Evolutionary conservation across 1,140 invertebrate species (phyloP), one percentile per base, ranked within the genome.

Genomic region (Vanessa atalanta): DNA sequence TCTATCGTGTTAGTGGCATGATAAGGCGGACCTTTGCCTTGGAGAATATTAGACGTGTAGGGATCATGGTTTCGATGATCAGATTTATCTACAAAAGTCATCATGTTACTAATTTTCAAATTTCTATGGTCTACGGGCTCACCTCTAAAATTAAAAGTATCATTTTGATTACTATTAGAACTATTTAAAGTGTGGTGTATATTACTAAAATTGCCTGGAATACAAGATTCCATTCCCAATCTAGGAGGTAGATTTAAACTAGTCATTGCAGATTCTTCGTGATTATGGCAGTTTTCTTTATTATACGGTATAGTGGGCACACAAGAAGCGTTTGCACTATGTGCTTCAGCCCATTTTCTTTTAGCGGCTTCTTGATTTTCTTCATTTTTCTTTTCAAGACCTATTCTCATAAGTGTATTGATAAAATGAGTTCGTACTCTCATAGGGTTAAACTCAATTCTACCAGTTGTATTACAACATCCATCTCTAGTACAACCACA

Each of bases 401-500:
- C 97, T 72, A 99, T 88, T 68, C 98, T 95, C 98, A 99, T 99
- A 12, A 99, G 93, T 0, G 98, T 99, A 84, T 99, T 98, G 77
- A 99, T 98, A 83, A 99, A 99, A 92, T 99, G 98, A n/a, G 98
- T 99, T 65, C 98, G 95, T 3, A 99, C 98, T 69, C 98, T 95
- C 43, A 98, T 95, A 0, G 98, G 98, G 92, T 99, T 99, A 83
- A 99, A 99, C 89, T 99, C 98, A 73, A 99, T 97, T 70, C 99
- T 94, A 9, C 99, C 99, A 65, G 96, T 96, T 4, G 95, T 95
- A 91, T 99, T 99, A 47, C 95, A 96, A 92, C 99, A 99, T 63
- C 97, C 97, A 83, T 99, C 98, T 76, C 97, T 95, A 0, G 97
- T 96, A 92, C 99, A 99, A 23, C 98, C 98, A 91, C 99, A 99